phyloP scores from a whole-genome alignment of 2,113 vertebrate genomes.

The Romanogobio albipinnatus region DNA sequence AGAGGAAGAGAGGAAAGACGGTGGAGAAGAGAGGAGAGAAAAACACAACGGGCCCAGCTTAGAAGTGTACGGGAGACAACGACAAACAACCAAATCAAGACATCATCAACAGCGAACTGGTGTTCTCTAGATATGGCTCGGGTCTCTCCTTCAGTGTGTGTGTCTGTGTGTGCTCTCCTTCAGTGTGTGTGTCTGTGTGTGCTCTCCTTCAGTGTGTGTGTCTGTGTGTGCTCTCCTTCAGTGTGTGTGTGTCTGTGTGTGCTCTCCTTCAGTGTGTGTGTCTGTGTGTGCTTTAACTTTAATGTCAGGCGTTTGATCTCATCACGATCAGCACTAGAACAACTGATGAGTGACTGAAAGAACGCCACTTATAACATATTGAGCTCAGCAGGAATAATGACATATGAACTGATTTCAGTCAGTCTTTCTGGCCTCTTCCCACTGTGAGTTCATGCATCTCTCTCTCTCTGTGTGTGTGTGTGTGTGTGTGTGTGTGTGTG shows the following conservation, averaged over 20 bases:
- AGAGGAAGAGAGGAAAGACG: background rate
- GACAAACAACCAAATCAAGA: background rate
- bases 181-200: too few species aligned
- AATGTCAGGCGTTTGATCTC: background rate
- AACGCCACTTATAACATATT: conserved; percentile 23
- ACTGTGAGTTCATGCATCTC: too few species aligned
- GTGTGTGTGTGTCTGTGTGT: background rate
- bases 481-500: too few species aligned
- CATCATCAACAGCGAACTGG: background rate
- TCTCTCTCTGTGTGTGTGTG: conserved; percentile 6
- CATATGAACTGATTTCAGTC: conserved; percentile 37
- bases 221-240: too few species aligned
- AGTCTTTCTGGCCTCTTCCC: conserved; percentile 11
- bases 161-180: too few species aligned
- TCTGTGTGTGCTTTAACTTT: background rate
- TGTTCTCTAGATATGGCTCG: background rate
- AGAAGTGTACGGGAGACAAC: background rate
- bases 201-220: too few species aligned
- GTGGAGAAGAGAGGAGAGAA: conserved; percentile 34
- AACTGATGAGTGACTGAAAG: conserved; percentile 2
- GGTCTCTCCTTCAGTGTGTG: background rate
- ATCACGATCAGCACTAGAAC: background rate
- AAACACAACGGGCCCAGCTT: background rate
- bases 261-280: too few species aligned
- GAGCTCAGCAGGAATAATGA: conserved; percentile 17